Evolutionary conservation across 2,888 invertebrate genomes (phyloP).

Genomic region (Lasioglossum villosulum): DNA sequence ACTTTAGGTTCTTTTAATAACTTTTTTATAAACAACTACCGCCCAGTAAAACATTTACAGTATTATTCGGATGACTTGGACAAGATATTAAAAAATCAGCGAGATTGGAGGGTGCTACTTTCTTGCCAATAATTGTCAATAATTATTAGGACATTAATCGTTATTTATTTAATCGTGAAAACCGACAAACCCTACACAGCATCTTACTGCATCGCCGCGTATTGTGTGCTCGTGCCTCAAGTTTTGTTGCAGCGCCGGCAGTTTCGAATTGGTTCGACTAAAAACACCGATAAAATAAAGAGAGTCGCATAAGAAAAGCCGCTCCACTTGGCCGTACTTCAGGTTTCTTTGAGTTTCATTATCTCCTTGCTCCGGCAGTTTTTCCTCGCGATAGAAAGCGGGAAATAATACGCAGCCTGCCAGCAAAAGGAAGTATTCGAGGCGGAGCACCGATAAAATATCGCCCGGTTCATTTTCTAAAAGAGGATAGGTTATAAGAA

Average conservation of each 20-base stretch:
- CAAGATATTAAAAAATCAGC: no score
- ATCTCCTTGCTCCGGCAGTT: conserved; percentile 2
- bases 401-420: not conserved
- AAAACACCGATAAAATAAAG: not conserved
- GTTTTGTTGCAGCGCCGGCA: not conserved
- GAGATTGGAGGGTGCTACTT: no score
- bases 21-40: no score
- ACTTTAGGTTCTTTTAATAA: no score
- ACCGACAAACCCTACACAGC: no score
- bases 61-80: no score
- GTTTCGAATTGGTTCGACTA: not conserved
- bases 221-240: not conserved
- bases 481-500: not conserved
- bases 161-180: no score
- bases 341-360: conserved; percentile 5
- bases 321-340: not conserved
- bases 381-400: not conserved
- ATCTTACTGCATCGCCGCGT: not conserved
- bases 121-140: no score
- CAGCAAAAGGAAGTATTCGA: not conserved
- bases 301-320: not conserved
- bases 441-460: conserved; percentile 25
- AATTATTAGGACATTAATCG: no score
- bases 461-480: not conserved
- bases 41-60: no score